Base-by-base conservation (phyloP, 2,888 invertebrate genomes). In the Sarcophaga caerulescens region DNA sequence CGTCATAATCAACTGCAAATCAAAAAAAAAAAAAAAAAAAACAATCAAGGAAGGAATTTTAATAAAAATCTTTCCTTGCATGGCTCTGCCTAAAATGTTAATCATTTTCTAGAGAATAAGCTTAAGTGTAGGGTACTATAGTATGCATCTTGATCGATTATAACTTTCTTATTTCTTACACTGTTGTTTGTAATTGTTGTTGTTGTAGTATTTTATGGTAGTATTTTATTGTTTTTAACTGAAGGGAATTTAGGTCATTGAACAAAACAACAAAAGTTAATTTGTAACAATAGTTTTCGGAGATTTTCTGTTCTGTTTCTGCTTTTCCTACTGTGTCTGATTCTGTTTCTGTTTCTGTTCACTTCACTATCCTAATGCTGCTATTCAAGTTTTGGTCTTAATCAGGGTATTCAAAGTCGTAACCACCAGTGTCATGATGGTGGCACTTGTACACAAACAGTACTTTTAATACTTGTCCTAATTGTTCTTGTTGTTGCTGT, bases 241-340 rank as follows among this genome's bases (percentile, higher is more conserved):
- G 44, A n/a, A 77, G 84, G 78, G 66, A 84, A 86, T 86, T 81
- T 86, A 75, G 86, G 86, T 86, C 84, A 86, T 84, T 84, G 81
- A 74, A 84, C 86, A 86, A 23, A 83, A 75, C 69, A 81, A 70
- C 83, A 86, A 84, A 75, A 81, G 74, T 81, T 86, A 86, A 84
- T 86, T 84, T 84, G 81, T 78, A 75, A 78, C 84, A 84, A 70
- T 65, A 73, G 35, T 35, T 35, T 81, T 14, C 23, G 57, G 45
- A 76, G 63, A 82, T 66, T 71, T 65, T 65, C 25, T 63, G 57
- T 70, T n/a, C n/a, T 17, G 11, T 4, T 47, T 47, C 35, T 35
- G 35, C 35, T 35, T 8, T 8, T 35, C 10, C 35, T 35, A 35
- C 35, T 10, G 10, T 35, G 1, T 35, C 35, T 2, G 8, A 8